Percentiles rank a stretch among this genome's conserved stretches.
These are phyloP conservation scores for Onthophagus sagittarius DNA, from an alignment of 2,888 invertebrate genomes.

Conservation along the genomic window DNA sequence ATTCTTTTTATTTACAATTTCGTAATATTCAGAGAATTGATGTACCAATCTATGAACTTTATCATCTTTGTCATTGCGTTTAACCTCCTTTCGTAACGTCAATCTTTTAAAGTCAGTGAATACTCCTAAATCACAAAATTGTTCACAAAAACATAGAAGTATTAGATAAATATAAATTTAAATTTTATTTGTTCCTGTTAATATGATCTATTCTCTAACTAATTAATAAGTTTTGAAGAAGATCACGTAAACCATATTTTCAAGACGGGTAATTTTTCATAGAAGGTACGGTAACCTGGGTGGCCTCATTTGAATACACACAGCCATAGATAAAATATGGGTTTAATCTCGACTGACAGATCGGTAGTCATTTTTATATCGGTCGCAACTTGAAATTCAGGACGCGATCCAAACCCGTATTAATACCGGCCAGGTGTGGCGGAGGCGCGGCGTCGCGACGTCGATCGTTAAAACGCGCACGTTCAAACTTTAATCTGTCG, in stretches of 20 bases:
- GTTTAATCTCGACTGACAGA: slow-evolving; percentile 11
- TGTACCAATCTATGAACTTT: too few relatives aligned
- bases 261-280: background rate
- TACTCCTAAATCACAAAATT: too few relatives aligned
- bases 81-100: too few relatives aligned
- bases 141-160: too few relatives aligned
- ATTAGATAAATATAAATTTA: too few relatives aligned
- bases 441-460: slow-evolving; percentile 4
- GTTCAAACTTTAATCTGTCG: slow-evolving; percentile 22
- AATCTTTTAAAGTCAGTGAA: too few relatives aligned
- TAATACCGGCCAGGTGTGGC: slow-evolving; percentile 10
- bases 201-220: background rate
- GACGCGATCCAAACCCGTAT: background rate
- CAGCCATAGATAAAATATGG: slow-evolving; percentile 3
- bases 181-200: too few relatives aligned
- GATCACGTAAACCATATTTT: background rate
- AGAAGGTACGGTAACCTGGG: background rate
- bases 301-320: slow-evolving; percentile 3
- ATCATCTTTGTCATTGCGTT: too few relatives aligned
- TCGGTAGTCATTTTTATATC: slow-evolving; percentile 12
- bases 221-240: background rate
- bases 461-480: slow-evolving; percentile 22
- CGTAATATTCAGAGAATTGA: too few relatives aligned
- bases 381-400: slow-evolving; percentile 8
- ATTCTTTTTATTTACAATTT: too few relatives aligned